These are phyloP conservation scores for Laodelphax striatellus DNA, from an alignment of 1,140 invertebrate genomes.

Conservation along the genomic window DNA sequence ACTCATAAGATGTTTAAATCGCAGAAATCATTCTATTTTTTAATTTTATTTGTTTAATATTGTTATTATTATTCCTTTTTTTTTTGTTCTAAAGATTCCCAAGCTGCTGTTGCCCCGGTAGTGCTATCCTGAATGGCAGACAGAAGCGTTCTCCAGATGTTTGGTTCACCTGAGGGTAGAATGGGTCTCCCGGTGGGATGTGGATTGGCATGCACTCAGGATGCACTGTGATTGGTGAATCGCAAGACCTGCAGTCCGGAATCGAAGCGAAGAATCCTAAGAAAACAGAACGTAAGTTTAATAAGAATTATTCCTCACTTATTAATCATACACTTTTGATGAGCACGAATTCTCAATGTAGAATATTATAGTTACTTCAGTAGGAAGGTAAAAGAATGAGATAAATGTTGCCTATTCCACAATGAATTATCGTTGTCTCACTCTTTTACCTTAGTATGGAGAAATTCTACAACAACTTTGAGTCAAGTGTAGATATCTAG, in stretches of 20 bases:
- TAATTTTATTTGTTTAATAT: no score
- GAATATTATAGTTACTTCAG: no score
- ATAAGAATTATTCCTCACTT: no score
- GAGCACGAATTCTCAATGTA: neutral
- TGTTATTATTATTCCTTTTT: no score
- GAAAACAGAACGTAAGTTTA: constrained; percentile 1
- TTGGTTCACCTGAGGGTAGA: constrained; percentile 70
- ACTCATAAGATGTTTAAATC: no score
- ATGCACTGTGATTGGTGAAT: constrained; percentile 70
- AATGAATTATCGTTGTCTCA: no score
- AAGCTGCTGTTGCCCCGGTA: constrained; percentile 75
- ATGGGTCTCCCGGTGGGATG: constrained; percentile 70
- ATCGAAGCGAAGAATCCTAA: constrained; percentile 65
- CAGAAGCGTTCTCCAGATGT: constrained; percentile 71
- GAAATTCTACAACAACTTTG: no score
- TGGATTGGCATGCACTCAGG: constrained; percentile 84
- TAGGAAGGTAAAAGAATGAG: no score
- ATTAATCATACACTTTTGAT: neutral
- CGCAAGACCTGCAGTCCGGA: constrained; percentile 71
- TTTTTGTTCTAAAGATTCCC: constrained; percentile 24
- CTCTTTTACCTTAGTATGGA: no score
- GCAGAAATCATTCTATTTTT: no score
- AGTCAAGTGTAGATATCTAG: no score
- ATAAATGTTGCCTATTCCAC: no score
- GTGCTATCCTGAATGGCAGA: constrained; percentile 85